phyloP scores from a whole-genome alignment of 2,797 vertebrate genomes.

The Darevskia nairensis region DNA sequence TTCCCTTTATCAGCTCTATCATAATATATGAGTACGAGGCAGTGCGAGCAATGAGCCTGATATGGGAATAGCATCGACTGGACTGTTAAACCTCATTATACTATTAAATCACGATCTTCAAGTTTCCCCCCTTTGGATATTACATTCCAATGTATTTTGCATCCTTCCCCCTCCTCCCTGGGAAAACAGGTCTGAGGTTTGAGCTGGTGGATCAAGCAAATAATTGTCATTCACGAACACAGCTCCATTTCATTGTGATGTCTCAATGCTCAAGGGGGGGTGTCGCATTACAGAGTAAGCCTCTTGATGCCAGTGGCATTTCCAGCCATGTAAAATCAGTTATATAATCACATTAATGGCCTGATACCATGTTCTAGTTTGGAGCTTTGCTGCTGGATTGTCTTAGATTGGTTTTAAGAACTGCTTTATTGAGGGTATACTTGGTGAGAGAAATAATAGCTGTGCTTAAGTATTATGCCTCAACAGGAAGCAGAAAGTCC shows the following conservation, averaged over 20 bases:
- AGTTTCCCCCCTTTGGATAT: background rate
- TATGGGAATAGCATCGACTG: background rate
- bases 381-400: conserved; percentile 17
- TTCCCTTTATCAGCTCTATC: no score
- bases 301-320: conserved; percentile 17
- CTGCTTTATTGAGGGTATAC: background rate
- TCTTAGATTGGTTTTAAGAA: conserved; percentile 6
- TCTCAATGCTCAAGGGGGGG: background rate
- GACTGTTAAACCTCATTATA: background rate
- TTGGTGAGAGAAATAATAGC: background rate
- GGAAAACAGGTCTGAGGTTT: background rate
- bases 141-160: background rate
- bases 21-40: no score
- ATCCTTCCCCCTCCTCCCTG: background rate
- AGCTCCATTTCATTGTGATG: background rate
- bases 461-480: background rate
- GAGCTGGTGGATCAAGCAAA: conserved; percentile 4
- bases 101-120: background rate
- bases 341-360: conserved; percentile 33
- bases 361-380: background rate
- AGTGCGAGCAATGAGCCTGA: background rate
- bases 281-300: background rate
- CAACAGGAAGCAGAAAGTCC: background rate
- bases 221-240: conserved; percentile 4
- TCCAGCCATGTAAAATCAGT: conserved; percentile 11